Evolutionary conservation across 1,140 invertebrate genomes (phyloP).

Genomic region (Zaprionus capensis): DNA sequence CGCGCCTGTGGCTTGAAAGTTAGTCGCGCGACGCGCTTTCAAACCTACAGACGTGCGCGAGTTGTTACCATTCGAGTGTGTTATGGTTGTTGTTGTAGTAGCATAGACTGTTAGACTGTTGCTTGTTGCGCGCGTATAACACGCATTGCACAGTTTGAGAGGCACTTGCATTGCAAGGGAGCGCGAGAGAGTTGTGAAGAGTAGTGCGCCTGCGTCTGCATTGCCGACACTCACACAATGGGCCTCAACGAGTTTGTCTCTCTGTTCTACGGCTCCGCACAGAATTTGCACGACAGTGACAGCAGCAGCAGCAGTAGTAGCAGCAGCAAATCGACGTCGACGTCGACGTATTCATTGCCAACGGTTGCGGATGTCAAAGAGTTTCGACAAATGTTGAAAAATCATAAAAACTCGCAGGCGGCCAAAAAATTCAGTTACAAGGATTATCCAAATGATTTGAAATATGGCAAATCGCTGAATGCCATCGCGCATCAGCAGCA

Average conservation of each 20-base stretch:
- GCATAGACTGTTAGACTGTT: neutral
- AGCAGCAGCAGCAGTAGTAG: neutral
- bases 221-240: slow-evolving; percentile 45
- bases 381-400: slow-evolving; percentile 82
- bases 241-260: slow-evolving; percentile 82
- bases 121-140: slow-evolving; percentile 47
- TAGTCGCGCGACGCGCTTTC: slow-evolving; percentile 66
- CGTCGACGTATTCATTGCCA: slow-evolving; percentile 70
- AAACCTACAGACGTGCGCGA: slow-evolving; percentile 63
- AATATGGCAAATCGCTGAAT: slow-evolving; percentile 66
- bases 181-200: slow-evolving; percentile 15
- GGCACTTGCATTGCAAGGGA: slow-evolving; percentile 25
- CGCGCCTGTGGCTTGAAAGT: slow-evolving; percentile 49
- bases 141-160: slow-evolving; percentile 53
- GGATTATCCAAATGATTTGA: slow-evolving; percentile 73
- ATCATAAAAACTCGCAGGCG: slow-evolving; percentile 79
- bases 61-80: slow-evolving; percentile 6
- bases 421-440: slow-evolving; percentile 72
- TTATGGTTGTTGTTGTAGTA: neutral
- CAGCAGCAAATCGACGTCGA: slow-evolving; percentile 55
- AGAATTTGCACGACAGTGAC: slow-evolving; percentile 66
- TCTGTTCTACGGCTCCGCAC: slow-evolving; percentile 80
- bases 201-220: slow-evolving; percentile 51
- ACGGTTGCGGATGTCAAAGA: slow-evolving; percentile 70
- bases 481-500: slow-evolving; percentile 1